Evolutionary conservation across 2,888 invertebrate genomes (phyloP).

Genomic region (Atrina japonica): DNA sequence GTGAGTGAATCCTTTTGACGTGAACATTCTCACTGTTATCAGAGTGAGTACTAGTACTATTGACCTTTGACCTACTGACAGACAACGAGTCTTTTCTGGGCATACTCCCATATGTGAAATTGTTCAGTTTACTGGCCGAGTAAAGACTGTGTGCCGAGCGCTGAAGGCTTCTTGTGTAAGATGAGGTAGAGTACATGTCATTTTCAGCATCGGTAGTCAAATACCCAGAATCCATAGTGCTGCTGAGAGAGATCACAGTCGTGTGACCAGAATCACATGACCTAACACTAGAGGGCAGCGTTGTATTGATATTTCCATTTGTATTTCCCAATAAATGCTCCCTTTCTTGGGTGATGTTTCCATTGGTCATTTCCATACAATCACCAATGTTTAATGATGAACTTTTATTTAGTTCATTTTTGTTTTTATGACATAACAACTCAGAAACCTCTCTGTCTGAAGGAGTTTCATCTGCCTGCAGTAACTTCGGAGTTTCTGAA

Average conservation of each 20-base stretch:
- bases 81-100: slow-evolving; percentile 17
- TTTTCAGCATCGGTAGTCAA: slow-evolving; percentile 69
- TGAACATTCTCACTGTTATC: not conserved
- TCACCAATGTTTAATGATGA: not conserved
- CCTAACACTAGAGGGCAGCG: slow-evolving; percentile 48
- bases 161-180: slow-evolving; percentile 57
- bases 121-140: slow-evolving; percentile 44
- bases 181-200: slow-evolving; percentile 59
- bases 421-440: slow-evolving; percentile 33
- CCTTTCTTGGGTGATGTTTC: not conserved
- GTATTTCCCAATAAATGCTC: not conserved
- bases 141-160: slow-evolving; percentile 60
- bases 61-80: too few species aligned
- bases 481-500: slow-evolving; percentile 26
- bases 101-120: slow-evolving; percentile 10
- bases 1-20: not conserved
- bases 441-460: slow-evolving; percentile 61
- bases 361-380: slow-evolving; percentile 5
- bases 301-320: slow-evolving; percentile 25
- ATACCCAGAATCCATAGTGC: slow-evolving; percentile 72
- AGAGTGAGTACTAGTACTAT: not conserved
- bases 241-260: slow-evolving; percentile 63
- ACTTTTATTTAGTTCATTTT: not conserved
- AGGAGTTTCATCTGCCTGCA: slow-evolving; percentile 50
- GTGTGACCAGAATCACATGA: slow-evolving; percentile 68